Conservation (phyloP, 2,888 invertebrate species). For the Apodemia duryi region DNA sequence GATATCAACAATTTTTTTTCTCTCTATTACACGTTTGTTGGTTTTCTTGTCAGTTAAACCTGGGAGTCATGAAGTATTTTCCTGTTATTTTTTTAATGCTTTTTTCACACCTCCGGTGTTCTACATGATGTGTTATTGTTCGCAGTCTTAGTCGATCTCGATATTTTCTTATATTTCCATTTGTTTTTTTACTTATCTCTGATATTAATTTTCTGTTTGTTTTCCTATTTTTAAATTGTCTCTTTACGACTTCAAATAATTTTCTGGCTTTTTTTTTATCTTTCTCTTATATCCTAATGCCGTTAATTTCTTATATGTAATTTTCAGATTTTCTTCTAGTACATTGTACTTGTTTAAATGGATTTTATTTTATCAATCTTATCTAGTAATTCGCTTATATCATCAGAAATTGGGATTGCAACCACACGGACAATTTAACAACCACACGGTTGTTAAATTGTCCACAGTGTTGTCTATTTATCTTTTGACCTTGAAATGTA, state of each 20-base stretch:
- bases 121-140: no score
- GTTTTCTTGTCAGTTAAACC: background rate
- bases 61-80: background rate
- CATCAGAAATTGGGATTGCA: no score
- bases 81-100: no score
- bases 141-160: background rate
- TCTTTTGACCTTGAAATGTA: no score
- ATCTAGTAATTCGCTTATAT: background rate
- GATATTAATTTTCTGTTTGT: background rate
- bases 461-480: no score
- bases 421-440: no score
- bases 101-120: no score
- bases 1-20: no score
- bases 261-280: background rate
- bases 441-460: no score
- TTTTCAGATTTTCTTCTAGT: background rate
- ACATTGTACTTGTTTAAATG: background rate
- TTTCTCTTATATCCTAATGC: no score
- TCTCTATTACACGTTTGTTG: no score
- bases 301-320: background rate
- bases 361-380: background rate
- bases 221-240: background rate
- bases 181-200: background rate
- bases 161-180: background rate
- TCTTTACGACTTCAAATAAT: background rate